Evolutionary conservation across 2,888 invertebrate genomes (phyloP).

Genomic region (Phortica okadai): DNA sequence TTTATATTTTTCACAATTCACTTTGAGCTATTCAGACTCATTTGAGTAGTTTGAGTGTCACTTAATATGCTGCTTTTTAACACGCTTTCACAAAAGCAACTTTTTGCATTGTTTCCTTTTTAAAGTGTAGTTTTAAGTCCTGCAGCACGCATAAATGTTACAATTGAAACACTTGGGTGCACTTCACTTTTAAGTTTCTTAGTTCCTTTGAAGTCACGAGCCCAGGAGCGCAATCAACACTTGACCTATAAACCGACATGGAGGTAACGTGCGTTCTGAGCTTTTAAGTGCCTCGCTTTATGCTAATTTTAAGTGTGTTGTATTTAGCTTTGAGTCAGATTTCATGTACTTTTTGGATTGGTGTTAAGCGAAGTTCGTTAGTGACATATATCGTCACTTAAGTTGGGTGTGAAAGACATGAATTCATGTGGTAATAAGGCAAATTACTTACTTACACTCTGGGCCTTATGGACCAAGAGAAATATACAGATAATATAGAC

Average conservation of each 20-base stretch:
- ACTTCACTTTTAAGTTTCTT: not conserved
- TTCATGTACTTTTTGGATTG: not conserved
- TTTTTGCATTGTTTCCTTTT: not conserved
- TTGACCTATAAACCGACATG: conserved; percentile 63
- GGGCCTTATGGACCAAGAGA: too few relatives aligned
- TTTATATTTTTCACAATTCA: not conserved
- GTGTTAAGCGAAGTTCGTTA: not conserved
- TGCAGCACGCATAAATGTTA: conserved; percentile 55
- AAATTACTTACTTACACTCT: too few relatives aligned
- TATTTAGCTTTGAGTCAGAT: not conserved
- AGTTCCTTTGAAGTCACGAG: conserved; percentile 27
- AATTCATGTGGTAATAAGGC: too few relatives aligned
- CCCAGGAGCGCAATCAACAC: conserved; percentile 66
- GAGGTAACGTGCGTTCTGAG: not conserved
- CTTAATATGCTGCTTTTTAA: conserved; percentile 31
- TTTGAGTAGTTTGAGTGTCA: not conserved
- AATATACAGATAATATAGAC: too few relatives aligned
- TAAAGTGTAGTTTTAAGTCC: conserved; percentile 23
- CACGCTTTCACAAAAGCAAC: not conserved
- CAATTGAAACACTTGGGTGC: conserved; percentile 63
- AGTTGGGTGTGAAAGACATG: too few relatives aligned
- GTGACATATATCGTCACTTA: too few relatives aligned
- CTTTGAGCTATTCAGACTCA: not conserved
- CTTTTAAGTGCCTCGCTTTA: conserved; percentile 42
- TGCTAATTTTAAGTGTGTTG: conserved; percentile 56